These are phyloP conservation scores for Patiria pectinifera DNA, from an alignment of 53 echinoderm and acorn worm genomes.

Conservation along the genomic window DNA sequence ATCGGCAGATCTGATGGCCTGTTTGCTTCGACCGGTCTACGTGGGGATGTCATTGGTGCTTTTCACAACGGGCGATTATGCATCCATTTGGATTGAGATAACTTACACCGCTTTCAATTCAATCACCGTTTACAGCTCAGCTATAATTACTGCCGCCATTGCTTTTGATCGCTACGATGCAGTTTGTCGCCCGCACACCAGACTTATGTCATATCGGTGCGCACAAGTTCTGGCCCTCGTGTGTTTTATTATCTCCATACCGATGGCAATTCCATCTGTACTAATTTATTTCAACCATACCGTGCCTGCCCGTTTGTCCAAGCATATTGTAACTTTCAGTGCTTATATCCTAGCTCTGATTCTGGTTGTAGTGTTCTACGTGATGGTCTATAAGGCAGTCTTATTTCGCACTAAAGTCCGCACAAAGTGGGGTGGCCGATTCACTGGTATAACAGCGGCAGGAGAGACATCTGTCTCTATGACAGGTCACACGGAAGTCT, in stretches of 20 bases:
- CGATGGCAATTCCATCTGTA: constrained; percentile 25
- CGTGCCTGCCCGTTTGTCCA: constrained; percentile 13
- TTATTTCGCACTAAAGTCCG: constrained; percentile 50
- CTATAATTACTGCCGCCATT: constrained; percentile 67
- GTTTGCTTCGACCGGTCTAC: constrained; percentile 46
- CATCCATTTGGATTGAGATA: constrained; percentile 33
- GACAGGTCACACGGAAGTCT: constrained; percentile 43
- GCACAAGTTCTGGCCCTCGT: constrained; percentile 54
- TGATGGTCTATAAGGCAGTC: constrained; percentile 47
- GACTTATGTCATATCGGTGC: constrained; percentile 51
- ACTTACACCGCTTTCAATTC: constrained; percentile 1
- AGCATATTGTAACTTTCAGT: not conserved
- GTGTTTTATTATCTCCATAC: constrained; percentile 36
- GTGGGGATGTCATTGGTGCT: constrained; percentile 6
- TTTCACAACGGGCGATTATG: not conserved
- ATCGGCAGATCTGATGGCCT: constrained; percentile 55
- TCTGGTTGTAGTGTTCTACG: constrained; percentile 30
- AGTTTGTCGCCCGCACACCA: constrained; percentile 65
- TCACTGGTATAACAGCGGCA: constrained; percentile 26
- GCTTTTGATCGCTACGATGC: constrained; percentile 76
- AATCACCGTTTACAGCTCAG: constrained; percentile 53
- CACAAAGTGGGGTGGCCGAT: constrained; percentile 56
- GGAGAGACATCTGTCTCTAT: constrained; percentile 30
- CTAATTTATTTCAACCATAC: not conserved
- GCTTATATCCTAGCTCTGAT: constrained; percentile 18